Evolutionary conservation across 2,113 vertebrate genomes (phyloP), one percentile per base, ranked within the genome.

Genomic region (Coptodon bakossiorum): DNA sequence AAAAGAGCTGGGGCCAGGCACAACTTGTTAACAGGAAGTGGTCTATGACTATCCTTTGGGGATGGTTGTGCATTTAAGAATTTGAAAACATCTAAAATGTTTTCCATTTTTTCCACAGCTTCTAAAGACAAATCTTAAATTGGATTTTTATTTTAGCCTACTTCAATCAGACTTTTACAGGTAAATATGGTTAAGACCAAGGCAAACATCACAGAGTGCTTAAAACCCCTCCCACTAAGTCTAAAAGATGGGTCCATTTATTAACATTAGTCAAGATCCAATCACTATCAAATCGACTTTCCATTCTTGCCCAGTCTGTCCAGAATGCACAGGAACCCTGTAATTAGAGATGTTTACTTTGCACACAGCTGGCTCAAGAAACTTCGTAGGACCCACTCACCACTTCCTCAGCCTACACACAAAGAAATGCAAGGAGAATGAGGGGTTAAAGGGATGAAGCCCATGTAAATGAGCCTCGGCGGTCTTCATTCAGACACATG

Each of bases 401-500:
- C 87, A 91, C 86, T 93, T 93, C 90, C 91, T 89, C 86, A 54
- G 85, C 73, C 86, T 71, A 86, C 84, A 89, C 79, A 95, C 86
- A 94, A 93, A 93, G 92, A 91, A 83, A 73, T 6, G 78, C 17
- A 24, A 84, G 88, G 90, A 86, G 82, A 92, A 81, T 66, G 81
- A 92, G 83, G 86, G 93, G 91, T 91, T 92, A 91, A 90, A 91
- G 88, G 91, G 89, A 94, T 53, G 93, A 89, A 93, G 89, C 91
- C 88, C 89, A 95, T 95, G 94, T 91, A 95, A 95, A 95, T 95
- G 89, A 95, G 93, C 81, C 86, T 93, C 34, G 68, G 89, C 90
- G 80, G 90, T 89, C 80, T 90, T 92, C 88, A 94, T 94, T 94
- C 93, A 94, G 87, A 89, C 82, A 92, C 92, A 94, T 94, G 89